phyloP scores from a whole-genome alignment of 2,113 vertebrate species.

The Gymnorhina tibicen region DNA sequence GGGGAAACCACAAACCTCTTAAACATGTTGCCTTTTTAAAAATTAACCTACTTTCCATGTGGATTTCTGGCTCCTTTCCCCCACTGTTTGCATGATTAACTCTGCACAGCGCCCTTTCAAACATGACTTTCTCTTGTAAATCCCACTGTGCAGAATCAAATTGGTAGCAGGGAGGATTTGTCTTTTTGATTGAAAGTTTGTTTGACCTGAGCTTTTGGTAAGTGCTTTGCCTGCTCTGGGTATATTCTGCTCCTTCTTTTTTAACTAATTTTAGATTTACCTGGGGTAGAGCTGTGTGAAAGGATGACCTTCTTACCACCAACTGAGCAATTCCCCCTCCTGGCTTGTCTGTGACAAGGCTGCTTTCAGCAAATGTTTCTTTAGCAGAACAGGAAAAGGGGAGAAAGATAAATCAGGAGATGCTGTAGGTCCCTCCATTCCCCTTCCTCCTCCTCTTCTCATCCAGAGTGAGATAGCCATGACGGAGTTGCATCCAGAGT shows the following conservation, averaged over 20 bases:
- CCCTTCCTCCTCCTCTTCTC: not conserved
- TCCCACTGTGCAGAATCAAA: constrained; percentile 42
- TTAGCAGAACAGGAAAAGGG: not conserved
- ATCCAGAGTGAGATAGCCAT: not conserved
- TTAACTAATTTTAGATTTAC: constrained; percentile 42
- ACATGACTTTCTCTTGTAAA: constrained; percentile 36
- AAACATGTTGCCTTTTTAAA: constrained; percentile 41
- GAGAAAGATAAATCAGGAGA: not conserved
- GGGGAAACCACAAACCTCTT: constrained; percentile 10
- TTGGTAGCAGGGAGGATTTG: constrained; percentile 6
- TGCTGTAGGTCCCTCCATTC: not conserved
- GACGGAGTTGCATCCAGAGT: not conserved
- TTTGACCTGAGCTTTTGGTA: constrained; percentile 34
- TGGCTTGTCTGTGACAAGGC: not conserved
- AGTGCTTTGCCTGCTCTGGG: constrained; percentile 26
- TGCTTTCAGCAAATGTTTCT: not conserved
- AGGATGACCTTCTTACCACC: constrained; percentile 47
- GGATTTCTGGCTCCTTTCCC: constrained; percentile 51
- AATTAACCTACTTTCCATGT: constrained; percentile 56
- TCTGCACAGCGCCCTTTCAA: constrained; percentile 27
- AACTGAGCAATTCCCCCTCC: not conserved
- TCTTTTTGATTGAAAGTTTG: constrained; percentile 53
- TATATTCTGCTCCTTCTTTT: not conserved
- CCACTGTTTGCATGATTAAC: constrained; percentile 53
- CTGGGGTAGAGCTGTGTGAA: not conserved